Evolutionary conservation across 2,113 vertebrate species (phyloP).

Genomic region (Orycteropus afer): DNA sequence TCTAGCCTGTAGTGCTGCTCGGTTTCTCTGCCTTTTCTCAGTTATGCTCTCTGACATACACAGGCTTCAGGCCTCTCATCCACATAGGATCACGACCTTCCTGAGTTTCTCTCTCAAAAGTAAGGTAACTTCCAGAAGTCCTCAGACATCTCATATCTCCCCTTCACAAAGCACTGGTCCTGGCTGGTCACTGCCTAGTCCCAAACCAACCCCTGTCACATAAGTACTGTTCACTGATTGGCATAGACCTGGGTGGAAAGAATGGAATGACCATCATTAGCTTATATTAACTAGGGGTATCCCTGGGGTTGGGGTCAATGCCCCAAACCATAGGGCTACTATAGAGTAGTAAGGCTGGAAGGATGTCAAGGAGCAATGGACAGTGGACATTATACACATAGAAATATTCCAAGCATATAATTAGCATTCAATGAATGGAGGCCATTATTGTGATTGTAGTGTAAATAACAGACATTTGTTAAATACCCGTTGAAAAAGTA

Average conservation of each 20-base stretch:
- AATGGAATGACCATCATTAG: neutral
- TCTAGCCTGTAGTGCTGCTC: neutral
- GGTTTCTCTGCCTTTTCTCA: neutral
- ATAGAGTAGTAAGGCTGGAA: neutral
- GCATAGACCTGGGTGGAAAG: neutral
- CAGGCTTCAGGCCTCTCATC: neutral
- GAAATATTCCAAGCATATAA: neutral
- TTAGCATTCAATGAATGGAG: neutral
- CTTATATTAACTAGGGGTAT: neutral
- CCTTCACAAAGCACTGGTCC: neutral
- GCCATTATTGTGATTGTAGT: neutral
- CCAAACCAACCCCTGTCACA: neutral
- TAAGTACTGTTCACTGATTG: neutral
- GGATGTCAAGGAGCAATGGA: neutral
- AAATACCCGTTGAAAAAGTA: neutral
- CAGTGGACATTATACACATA: neutral
- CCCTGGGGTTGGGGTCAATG: too few species aligned
- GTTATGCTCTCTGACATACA: neutral
- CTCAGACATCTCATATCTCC: neutral
- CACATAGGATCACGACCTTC: neutral
- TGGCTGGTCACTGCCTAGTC: neutral
- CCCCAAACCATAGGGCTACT: neutral
- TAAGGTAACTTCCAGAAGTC: neutral
- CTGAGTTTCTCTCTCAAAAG: neutral
- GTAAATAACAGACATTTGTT: neutral